Conservation (phyloP, 1,140 invertebrate genomes). For the Drusus annulatus region DNA sequence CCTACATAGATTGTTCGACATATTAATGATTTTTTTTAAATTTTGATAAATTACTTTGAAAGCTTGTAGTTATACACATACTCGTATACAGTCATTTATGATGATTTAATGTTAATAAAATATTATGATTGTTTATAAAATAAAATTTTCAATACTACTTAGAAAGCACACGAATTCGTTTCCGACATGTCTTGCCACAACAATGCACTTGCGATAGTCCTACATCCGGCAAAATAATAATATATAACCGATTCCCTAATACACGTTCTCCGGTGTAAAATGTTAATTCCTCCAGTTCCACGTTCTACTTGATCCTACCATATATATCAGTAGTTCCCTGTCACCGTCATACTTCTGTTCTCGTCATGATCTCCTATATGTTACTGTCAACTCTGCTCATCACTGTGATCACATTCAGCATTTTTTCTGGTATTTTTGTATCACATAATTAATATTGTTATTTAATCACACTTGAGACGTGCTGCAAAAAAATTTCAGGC, state of each 20-base stretch:
- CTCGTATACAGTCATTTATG: no score
- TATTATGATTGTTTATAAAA: no score
- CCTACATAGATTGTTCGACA: no score
- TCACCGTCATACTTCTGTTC: background rate
- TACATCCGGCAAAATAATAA: constrained; percentile 4
- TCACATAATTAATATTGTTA: no score
- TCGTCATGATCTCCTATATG: background rate
- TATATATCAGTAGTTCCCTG: background rate
- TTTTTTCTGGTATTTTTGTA: background rate
- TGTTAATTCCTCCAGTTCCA: background rate
- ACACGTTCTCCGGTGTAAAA: background rate
- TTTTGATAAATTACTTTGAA: no score
- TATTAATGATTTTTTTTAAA: no score
- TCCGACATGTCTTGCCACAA: background rate
- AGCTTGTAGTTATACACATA: no score
- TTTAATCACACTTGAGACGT: no score
- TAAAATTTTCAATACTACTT: no score
- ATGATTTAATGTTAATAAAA: no score
- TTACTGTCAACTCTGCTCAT: background rate
- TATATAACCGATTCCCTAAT: constrained; percentile 13
- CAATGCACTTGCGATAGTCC: background rate
- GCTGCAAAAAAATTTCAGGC: no score
- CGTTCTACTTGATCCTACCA: background rate
- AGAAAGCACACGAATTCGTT: background rate
- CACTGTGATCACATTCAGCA: background rate